Evolutionary conservation across 1,140 invertebrate genomes (phyloP).

Genomic region (Spodoptera frugiperda): DNA sequence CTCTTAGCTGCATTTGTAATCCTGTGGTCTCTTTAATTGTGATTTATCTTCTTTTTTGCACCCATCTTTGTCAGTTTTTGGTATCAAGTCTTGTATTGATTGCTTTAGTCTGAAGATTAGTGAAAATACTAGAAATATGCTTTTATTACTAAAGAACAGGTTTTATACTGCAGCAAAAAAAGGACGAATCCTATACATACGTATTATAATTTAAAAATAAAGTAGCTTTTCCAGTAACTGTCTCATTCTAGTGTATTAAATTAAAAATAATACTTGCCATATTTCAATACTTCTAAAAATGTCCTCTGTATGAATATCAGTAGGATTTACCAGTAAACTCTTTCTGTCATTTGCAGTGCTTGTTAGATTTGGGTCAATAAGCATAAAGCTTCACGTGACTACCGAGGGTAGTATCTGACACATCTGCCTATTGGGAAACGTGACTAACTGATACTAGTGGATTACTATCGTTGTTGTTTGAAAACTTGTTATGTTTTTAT

Average conservation of each 20-base stretch:
- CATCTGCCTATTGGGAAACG: background rate
- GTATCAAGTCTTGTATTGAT: no score
- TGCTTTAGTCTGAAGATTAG: no score
- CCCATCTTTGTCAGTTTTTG: background rate
- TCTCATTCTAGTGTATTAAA: no score
- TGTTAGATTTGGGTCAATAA: constrained; percentile 32
- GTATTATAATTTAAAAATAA: no score
- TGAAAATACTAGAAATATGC: no score
- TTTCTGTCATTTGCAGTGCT: constrained; percentile 17
- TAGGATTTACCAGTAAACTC: constrained; percentile 1
- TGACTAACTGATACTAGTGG: background rate
- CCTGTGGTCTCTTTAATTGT: background rate
- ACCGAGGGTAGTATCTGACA: constrained; percentile 1
- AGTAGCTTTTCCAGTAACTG: no score
- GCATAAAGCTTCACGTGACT: constrained; percentile 18
- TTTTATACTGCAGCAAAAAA: no score
- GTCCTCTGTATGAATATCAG: background rate
- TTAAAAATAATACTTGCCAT: no score
- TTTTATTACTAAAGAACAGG: no score
- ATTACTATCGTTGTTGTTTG: background rate
- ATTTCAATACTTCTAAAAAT: background rate
- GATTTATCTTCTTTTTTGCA: constrained; percentile 25
- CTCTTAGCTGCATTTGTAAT: constrained; percentile 11
- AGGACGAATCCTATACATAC: no score
- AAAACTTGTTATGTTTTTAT: no score